Base-by-base conservation (phyloP, 92 coral and sea anemone genomes). In the Isaurus tuberculatus region DNA sequence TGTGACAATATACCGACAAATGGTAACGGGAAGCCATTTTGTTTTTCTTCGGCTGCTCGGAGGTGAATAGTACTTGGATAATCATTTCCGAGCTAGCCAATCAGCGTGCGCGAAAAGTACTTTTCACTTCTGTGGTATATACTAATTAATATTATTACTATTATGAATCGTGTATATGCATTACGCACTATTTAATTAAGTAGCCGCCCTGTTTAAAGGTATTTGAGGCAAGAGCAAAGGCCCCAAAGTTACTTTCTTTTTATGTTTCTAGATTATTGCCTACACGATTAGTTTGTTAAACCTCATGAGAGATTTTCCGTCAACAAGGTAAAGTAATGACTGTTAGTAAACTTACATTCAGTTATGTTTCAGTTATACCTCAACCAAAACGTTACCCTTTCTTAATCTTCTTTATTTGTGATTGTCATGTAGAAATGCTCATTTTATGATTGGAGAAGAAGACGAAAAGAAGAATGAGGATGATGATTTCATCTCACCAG, bases 401-500 rank as follows among this genome's bases (percentile, higher is more conserved):
- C 9, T 55, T 20, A 55, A 55, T 15, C 7, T 8, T 19, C 8
- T n/a, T 1, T 55, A 3, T 55, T 26, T 19, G 5, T 73, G 5
- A 49, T 27, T 46, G 27, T 34, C 66, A 32, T 32, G 28, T 46
- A 95, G 99, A 65, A 93, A 96, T 73, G 91, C 99, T 37, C 98
- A 96, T 81, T 96, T 96, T 65, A 86, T 96, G 83, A 84, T 96
- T 67, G 99, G 99, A 5, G 95, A 94, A 86, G 99, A 96, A 79
- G 94, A 90, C 71, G 98, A 96, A 53, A 89, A 87, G 79, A 94
- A 96, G 65, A 86, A 65, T 6, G 99, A 96, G 22, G 98, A 94
- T 48, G 96, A 95, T 40, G 99, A 96, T 37, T 84, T 83, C 44
- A 55, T 88, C 8, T n/a, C 79, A 17, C 88, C 95, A 9, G 97